Percentiles rank a stretch among this genome's conserved stretches.
phyloP scores from a whole-genome alignment of 2,113 vertebrate species.

The Andinoacara biseriatus region DNA sequence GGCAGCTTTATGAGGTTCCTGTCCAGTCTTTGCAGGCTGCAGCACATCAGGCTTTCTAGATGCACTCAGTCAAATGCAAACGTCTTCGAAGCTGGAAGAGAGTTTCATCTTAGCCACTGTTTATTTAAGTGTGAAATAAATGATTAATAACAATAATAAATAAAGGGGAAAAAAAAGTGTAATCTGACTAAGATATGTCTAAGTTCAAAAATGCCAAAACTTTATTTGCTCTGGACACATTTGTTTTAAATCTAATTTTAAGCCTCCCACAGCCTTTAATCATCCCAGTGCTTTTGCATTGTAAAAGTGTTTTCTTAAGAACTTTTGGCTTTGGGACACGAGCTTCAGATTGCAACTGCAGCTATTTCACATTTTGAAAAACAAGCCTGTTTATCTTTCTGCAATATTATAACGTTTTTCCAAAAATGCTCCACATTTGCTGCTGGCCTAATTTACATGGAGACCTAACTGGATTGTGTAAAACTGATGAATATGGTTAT shows the following conservation, averaged over 20 bases:
- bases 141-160: background rate
- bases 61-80: background rate
- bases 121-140: background rate
- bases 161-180: background rate
- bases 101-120: background rate
- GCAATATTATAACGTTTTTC: background rate
- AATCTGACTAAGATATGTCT: background rate
- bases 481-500: background rate
- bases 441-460: constrained; percentile 17
- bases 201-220: background rate
- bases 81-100: background rate
- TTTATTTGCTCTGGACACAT: background rate
- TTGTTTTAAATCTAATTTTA: background rate
- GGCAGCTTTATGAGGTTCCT: constrained; percentile 1
- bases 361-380: background rate
- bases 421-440: background rate
- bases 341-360: constrained; percentile 1
- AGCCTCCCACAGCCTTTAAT: background rate
- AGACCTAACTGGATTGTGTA: background rate
- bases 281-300: background rate
- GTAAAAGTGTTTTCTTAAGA: background rate
- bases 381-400: constrained; percentile 3
- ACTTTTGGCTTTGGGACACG: background rate
- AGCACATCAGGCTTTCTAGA: constrained; percentile 3
- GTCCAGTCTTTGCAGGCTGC: background rate